Conservation (phyloP, 2,888 invertebrate species). For the Cerceris ruficornis region DNA sequence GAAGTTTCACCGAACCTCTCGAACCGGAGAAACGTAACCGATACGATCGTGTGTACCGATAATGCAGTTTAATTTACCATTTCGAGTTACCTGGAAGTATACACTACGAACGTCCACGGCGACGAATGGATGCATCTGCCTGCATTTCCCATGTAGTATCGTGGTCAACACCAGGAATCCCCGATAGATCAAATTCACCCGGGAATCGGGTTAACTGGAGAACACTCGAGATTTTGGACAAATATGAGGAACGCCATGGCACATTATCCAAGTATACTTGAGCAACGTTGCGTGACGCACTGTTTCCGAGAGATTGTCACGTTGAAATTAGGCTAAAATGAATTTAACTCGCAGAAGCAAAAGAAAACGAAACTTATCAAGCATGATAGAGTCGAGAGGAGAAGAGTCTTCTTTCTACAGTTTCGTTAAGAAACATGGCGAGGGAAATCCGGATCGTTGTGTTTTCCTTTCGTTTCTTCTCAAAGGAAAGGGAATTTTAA, state of each 20-base stretch:
- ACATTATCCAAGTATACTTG: too few relatives aligned
- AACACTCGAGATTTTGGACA: constrained; percentile 25
- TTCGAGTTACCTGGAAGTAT: constrained; percentile 52
- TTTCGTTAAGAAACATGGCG: neutral
- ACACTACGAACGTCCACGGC: constrained; percentile 49
- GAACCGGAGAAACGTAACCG: constrained; percentile 35
- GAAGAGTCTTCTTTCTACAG: too few relatives aligned
- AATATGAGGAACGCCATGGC: constrained; percentile 8
- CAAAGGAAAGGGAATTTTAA: too few relatives aligned
- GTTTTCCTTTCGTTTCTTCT: neutral
- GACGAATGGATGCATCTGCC: constrained; percentile 34
- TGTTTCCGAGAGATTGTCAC: too few relatives aligned
- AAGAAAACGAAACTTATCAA: neutral
- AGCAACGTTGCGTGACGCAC: too few relatives aligned
- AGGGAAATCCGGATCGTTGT: neutral
- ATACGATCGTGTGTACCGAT: constrained; percentile 53
- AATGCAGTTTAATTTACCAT: constrained; percentile 62
- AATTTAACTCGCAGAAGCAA: constrained; percentile 34
- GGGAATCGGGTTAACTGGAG: constrained; percentile 22
- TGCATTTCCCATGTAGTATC: constrained; percentile 6
- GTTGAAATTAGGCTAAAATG: constrained; percentile 24
- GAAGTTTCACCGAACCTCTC: constrained; percentile 49
- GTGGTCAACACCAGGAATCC: constrained; percentile 47
- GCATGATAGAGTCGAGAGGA: too few relatives aligned
- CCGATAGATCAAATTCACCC: constrained; percentile 14